Evolutionary conservation across 2,113 vertebrate genomes (phyloP).

Genomic region (Trematomus loennbergii): DNA sequence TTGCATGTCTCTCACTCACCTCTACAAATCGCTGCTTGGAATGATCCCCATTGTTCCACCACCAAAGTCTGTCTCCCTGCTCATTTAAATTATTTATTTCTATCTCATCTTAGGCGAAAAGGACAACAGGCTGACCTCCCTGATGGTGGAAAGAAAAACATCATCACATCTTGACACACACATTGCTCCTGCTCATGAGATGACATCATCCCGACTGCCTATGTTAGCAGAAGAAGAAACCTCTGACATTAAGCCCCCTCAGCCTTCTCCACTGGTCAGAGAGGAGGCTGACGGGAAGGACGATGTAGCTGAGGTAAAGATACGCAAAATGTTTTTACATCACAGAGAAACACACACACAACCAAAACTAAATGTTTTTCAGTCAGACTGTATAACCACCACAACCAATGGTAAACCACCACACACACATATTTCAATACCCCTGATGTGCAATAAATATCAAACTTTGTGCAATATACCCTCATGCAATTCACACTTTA

Average conservation of each 20-base stretch:
- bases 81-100: not conserved
- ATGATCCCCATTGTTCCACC: not conserved
- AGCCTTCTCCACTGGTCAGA: constrained; percentile 18
- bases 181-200: constrained; percentile 48
- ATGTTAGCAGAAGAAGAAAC: constrained; percentile 60
- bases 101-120: constrained; percentile 36
- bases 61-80: not conserved
- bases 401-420: no score
- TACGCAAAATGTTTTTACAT: not conserved
- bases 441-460: no score
- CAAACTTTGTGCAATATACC: no score
- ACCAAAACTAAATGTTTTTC: not conserved
- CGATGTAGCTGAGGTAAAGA: constrained; percentile 63
- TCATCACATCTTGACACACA: not conserved
- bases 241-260: constrained; percentile 20
- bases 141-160: constrained; percentile 24
- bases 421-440: no score
- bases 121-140: not conserved
- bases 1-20: constrained; percentile 16
- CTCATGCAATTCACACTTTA: no score
- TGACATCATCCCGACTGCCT: constrained; percentile 69
- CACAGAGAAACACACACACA: not conserved
- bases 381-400: not conserved
- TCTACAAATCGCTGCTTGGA: not conserved
- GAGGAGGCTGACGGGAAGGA: constrained; percentile 69